These are phyloP conservation scores for Apoda limacodes DNA, from an alignment of 2,888 invertebrate species.

Conservation along the genomic window DNA sequence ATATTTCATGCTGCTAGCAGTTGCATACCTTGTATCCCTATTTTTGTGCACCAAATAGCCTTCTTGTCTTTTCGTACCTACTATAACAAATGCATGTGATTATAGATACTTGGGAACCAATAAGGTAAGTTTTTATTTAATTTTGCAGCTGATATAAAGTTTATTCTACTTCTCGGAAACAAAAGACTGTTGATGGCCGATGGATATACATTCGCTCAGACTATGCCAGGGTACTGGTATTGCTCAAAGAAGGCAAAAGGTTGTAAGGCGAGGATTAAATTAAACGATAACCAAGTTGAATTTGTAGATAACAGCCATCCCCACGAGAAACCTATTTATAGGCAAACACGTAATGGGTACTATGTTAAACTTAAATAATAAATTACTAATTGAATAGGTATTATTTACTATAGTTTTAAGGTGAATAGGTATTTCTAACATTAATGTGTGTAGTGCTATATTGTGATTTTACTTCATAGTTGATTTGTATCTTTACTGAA, in stretches of 20 bases:
- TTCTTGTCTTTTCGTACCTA: no score
- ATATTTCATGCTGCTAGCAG: no score
- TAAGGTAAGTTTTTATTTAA: conserved; percentile 3
- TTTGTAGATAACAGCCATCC: conserved; percentile 17
- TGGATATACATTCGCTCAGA: conserved; percentile 30
- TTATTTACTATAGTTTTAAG: no score
- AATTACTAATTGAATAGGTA: no score
- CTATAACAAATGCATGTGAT: background rate
- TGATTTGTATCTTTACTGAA: no score
- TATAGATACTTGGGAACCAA: background rate
- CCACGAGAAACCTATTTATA: conserved; percentile 21
- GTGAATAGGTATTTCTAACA: no score
- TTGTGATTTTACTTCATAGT: no score
- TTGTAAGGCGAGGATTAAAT: conserved; percentile 23
- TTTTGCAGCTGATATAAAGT: conserved; percentile 22
- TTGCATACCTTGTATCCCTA: no score
- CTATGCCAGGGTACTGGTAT: conserved; percentile 26
- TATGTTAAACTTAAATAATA: conserved; percentile 20
- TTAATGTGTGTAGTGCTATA: no score
- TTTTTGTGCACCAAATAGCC: no score
- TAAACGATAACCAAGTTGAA: conserved; percentile 13
- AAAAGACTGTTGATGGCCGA: conserved; percentile 29
- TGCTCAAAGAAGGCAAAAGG: conserved; percentile 25
- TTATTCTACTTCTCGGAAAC: conserved; percentile 23
- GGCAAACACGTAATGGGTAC: conserved; percentile 9